Evolutionary conservation across 1,140 invertebrate genomes (phyloP), one percentile per base, ranked within the genome.

Genomic region (Cyclargus thomasi): DNA sequence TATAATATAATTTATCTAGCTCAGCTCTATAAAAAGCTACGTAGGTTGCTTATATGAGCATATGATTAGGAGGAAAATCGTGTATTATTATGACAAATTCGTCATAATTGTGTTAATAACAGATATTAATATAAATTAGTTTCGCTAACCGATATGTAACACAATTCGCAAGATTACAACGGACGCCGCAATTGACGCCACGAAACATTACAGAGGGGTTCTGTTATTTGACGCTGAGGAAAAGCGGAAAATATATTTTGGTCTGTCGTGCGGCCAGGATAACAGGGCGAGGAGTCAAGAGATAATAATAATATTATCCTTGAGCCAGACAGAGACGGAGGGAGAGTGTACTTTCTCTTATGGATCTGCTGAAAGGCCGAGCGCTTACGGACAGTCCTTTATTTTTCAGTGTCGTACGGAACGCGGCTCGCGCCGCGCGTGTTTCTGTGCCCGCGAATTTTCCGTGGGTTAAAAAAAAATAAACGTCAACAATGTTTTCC

Each of bases 311-410:
- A 59, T 20, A 20, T 59, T 18, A 59, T 59, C 55, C 55, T 59
- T 59, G 55, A 6, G 70, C 64, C 65, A 67, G 78, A 87, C 63
- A 72, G 65, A 69, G 85, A 87, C 67, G 53, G 66, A 53, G 29
- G 67, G 70, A 77, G 72, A 79, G 78, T 81, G 80, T 85, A 82
- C 79, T 83, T 86, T 83, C 81, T 82, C 80, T 79, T 87, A 87
- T 87, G 85, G 85, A 87, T 87, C 81, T 86, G 78, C 80, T 83
- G 77, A 81, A 81, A 83, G 73, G 75, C 73, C 74, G 73, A 76
- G 76, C 77, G 71, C 68, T 70, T 72, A 67, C 70, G 68, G 65
- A 47, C 20, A 8, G 55, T 59, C 55, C 75, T 78, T 84, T 78
- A 78, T 73, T 80, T 81, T 85, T 82, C 79, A 81, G 79, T 79